Percentiles rank a stretch among this genome's conserved stretches.
These are phyloP conservation scores for Carassius carassius DNA, from an alignment of 2,113 vertebrate species.

Conservation along the genomic window DNA sequence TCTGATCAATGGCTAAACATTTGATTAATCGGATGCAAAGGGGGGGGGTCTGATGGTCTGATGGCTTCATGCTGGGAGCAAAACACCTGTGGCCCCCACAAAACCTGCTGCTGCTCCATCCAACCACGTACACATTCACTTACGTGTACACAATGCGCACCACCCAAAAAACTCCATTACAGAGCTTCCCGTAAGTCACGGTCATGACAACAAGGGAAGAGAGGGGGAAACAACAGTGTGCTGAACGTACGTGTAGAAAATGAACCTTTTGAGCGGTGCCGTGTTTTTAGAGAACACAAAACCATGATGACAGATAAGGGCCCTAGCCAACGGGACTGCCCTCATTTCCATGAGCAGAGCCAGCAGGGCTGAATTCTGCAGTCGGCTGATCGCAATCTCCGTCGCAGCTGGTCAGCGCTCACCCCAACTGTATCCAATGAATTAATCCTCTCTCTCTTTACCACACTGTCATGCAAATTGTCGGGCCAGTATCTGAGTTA, in stretches of 20 bases:
- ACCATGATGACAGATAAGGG: conserved; percentile 24
- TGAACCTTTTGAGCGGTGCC: conserved; percentile 1
- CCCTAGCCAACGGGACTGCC: conserved; percentile 29
- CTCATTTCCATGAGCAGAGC: conserved; percentile 53
- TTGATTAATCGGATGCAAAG: conserved; percentile 33
- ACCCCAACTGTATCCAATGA: conserved; percentile 49
- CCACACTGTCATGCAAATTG: conserved; percentile 63
- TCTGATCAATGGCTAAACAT: conserved; percentile 31
- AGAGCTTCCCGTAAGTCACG: not conserved
- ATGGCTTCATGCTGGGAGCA: not conserved
- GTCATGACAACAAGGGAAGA: conserved; percentile 3
- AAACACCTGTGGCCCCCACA: conserved; percentile 42
- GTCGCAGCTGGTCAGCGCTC: conserved; percentile 49
- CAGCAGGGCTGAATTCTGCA: conserved; percentile 31
- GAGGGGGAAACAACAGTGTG: not conserved
- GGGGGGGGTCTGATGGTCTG: conserved; percentile 9
- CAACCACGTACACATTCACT: not conserved
- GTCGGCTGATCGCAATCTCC: conserved; percentile 52
- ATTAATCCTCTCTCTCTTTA: conserved; percentile 59
- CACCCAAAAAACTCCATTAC: not conserved
- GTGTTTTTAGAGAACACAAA: conserved; percentile 37
- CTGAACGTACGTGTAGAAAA: conserved; percentile 28
- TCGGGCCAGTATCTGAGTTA: conserved; percentile 35
- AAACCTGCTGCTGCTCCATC: conserved; percentile 44
- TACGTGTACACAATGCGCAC: not conserved